Evolutionary conservation across 2,888 invertebrate species (phyloP).

Genomic region (Eilema griseolum): DNA sequence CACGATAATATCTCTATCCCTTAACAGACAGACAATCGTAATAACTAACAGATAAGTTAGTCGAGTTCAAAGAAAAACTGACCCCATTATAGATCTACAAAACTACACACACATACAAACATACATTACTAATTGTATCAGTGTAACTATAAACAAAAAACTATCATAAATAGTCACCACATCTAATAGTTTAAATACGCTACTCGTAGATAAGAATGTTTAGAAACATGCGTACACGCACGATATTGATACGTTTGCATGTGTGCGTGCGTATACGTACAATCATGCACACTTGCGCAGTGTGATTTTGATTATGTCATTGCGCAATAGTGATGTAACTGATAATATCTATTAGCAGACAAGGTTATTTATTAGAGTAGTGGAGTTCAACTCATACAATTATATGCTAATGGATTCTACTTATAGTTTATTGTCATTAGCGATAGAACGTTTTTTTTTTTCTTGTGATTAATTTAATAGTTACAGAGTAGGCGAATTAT

Average conservation of each 20-base stretch:
- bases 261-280: constrained; percentile 14
- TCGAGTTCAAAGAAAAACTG: not conserved
- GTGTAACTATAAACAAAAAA: constrained; percentile 6
- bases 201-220: constrained; percentile 16
- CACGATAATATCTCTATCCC: not conserved
- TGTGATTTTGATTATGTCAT: constrained; percentile 50
- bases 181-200: constrained; percentile 12
- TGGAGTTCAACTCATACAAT: constrained; percentile 17
- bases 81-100: not conserved
- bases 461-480: not conserved
- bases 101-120: not conserved
- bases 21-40: not conserved
- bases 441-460: not conserved
- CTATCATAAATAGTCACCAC: constrained; percentile 5
- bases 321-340: constrained; percentile 58
- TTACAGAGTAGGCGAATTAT: not conserved
- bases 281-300: constrained; percentile 18
- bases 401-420: constrained; percentile 19
- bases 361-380: constrained; percentile 40
- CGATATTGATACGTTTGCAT: not conserved
- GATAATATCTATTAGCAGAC: constrained; percentile 49
- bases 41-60: not conserved
- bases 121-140: not conserved
- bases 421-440: not conserved
- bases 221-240: constrained; percentile 34